These are phyloP conservation scores for Artemisiospiza belli DNA, from an alignment of 2,113 vertebrate genomes.

Conservation along the genomic window DNA sequence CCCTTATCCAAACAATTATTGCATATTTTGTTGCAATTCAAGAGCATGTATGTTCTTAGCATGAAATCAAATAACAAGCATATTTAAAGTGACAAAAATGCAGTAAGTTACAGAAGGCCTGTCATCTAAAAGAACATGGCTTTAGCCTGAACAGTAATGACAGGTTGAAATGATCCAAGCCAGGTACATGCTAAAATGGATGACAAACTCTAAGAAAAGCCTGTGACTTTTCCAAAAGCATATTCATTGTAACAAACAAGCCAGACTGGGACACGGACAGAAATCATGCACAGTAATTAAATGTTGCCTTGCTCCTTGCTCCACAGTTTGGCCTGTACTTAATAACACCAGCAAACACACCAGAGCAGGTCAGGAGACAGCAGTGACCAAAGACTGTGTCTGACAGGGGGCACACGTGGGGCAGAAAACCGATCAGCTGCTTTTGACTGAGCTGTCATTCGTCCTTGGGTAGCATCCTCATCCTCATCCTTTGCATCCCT, in stretches of 20 bases:
- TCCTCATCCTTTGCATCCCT: not conserved
- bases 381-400: not conserved
- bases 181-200: not conserved
- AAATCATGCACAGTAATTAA: not conserved
- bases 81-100: not conserved
- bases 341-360: not conserved
- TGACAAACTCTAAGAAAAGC: not conserved
- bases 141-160: not conserved
- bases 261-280: not conserved
- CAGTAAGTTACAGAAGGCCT: not conserved
- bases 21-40: not conserved
- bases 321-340: not conserved
- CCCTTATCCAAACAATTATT: not conserved
- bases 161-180: accelerated
- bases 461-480: not conserved
- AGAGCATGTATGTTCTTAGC: not conserved
- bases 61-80: not conserved
- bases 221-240: not conserved
- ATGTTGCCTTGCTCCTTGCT: not conserved
- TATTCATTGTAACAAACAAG: not conserved
- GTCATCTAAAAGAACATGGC: not conserved
- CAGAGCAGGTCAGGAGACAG: not conserved
- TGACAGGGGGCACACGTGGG: accelerated
- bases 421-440: not conserved
- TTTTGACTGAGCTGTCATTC: not conserved